Conservation (phyloP, 2,888 invertebrate species). For the Drosophila rellima region DNA sequence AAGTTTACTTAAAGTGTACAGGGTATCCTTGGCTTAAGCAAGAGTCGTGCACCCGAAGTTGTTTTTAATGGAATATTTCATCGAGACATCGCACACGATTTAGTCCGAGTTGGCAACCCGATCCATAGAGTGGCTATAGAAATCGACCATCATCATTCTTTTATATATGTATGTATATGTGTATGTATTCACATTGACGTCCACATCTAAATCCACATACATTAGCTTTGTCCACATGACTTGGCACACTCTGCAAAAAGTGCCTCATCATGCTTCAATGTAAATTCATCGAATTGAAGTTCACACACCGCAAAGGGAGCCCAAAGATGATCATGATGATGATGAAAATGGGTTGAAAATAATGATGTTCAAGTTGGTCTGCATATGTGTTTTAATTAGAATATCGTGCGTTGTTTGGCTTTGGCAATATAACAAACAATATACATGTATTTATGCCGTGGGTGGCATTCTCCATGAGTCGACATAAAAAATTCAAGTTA, state of each 20-base stretch:
- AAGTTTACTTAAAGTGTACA: background rate
- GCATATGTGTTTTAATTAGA: slow-evolving; percentile 78
- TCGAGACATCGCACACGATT: slow-evolving; percentile 56
- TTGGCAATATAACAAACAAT: slow-evolving; percentile 78
- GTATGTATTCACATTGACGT: slow-evolving; percentile 11
- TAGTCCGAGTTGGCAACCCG: slow-evolving; percentile 40
- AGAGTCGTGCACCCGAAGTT: background rate
- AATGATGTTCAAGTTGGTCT: slow-evolving; percentile 43
- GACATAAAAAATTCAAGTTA: slow-evolving; percentile 54
- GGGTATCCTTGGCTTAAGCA: slow-evolving; percentile 4
- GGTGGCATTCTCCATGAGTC: slow-evolving; percentile 70
- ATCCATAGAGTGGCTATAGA: slow-evolving; percentile 54
- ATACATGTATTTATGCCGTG: slow-evolving; percentile 55
- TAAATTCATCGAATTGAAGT: slow-evolving; percentile 70
- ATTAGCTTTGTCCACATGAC: slow-evolving; percentile 75
- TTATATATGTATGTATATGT: background rate
- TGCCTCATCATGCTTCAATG: slow-evolving; percentile 73
- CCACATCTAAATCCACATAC: slow-evolving; percentile 62
- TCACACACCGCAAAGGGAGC: slow-evolving; percentile 54
- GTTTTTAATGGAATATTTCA: slow-evolving; percentile 74
- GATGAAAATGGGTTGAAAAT: slow-evolving; percentile 27
- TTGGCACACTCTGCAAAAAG: slow-evolving; percentile 61
- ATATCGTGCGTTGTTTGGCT: slow-evolving; percentile 79
- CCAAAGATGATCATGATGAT: slow-evolving; percentile 23
- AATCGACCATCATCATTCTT: slow-evolving; percentile 14